Base-by-base conservation (phyloP, 2,113 vertebrate species). In the Colinus virginianus region DNA sequence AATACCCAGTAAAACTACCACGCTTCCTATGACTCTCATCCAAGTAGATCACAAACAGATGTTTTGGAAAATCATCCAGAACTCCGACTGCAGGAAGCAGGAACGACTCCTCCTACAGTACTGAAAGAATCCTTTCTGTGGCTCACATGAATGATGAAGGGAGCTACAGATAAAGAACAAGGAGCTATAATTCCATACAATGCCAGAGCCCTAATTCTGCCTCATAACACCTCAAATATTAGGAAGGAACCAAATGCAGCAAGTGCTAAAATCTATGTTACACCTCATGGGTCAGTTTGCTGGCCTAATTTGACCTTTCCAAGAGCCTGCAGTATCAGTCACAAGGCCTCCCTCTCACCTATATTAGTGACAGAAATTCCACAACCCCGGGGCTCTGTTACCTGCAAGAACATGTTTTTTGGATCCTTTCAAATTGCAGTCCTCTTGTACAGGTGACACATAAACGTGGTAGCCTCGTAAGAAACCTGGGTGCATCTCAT, bases 401-500 rank as follows among this genome's bases (percentile, higher is more conserved):
- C 98, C 98, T 97, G 94, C 4, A 86, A 91, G 43, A 88, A 28
- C 2, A 0, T n/a, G 43, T 71, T 90, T 94, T 70, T 91, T 43
- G 12, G 88, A 96, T 79, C 75, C 94, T 76, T 95, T 55, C 43
- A 83, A 72, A 36, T 6, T 92, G 84, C 98, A 98, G 23, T 88
- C 55, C 25, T 40, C 75, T 23, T 46, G 21, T 30, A 85, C 3
- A 25, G 91, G 86, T 7, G 97, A 97, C 70, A 98, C 42, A 36
- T 97, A 98, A 69, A 98, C 36, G 6, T 72, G 48, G 75, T 98
- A 98, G 4, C 98, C 98, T 87, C 43, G 91, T 70, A 98, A 11
- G 74, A 98, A 98, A 36, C 98, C 97, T 28, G 71, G 9, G 1
- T 95, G 96, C 51, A 94, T 90, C 13, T 95, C 86, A 70, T 95